phyloP scores from a whole-genome alignment of 2,113 vertebrate genomes.

The Ptilonorhynchus violaceus region DNA sequence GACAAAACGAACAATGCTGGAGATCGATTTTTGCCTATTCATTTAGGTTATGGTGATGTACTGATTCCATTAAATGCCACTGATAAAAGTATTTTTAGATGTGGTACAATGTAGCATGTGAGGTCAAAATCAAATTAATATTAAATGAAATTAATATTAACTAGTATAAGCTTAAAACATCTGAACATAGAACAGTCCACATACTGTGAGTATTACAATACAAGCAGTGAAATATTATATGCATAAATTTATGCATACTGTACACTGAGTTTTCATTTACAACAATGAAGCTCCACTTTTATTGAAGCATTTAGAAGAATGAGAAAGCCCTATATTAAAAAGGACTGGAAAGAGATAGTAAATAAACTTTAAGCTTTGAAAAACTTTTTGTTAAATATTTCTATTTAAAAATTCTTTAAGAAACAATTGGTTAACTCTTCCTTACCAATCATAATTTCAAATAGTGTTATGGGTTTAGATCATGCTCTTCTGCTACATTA shows the following conservation, averaged over 20 bases:
- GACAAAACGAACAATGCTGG: neutral
- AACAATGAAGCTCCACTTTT: neutral
- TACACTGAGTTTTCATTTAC: neutral
- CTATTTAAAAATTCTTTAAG: neutral
- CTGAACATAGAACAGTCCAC: neutral
- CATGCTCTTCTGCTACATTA: neutral
- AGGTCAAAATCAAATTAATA: neutral
- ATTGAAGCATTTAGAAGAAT: neutral
- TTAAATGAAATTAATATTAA: neutral
- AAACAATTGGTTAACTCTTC: neutral
- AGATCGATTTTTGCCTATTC: neutral
- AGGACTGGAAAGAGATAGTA: neutral
- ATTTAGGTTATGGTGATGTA: neutral
- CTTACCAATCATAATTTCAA: neutral
- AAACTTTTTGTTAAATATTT: neutral
- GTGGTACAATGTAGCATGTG: neutral
- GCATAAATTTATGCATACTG: neutral
- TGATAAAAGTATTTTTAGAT: neutral
- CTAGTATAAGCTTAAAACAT: neutral
- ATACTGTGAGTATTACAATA: neutral
- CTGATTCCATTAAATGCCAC: constrained; percentile 3
- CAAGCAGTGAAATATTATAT: neutral
- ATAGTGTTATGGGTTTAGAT: neutral
- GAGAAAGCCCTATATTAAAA: neutral
- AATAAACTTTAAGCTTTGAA: neutral